Evolutionary conservation across 1,140 invertebrate species (phyloP), one percentile per base, ranked within the genome.

Genomic region (Danaus melanippus): DNA sequence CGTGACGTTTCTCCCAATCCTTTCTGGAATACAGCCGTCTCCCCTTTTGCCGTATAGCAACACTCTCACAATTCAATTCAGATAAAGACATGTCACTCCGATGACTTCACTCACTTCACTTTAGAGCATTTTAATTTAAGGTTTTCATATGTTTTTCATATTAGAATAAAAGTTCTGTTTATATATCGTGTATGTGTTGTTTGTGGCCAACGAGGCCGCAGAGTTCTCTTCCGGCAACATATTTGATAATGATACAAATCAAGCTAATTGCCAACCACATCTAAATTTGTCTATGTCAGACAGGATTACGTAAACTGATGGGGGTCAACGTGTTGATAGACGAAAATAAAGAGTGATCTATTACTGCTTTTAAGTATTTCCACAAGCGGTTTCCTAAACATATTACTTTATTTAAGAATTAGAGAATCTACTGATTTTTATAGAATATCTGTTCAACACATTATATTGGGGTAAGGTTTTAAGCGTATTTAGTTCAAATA

Each of bases 221-320:
- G 62, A 58, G 46, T 58, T 53, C 43, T 62, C 54, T 67, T 66
- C 69, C 69, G 69, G 64, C 48, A 62, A 64, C 45, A 62, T 63
- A 58, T 56, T 12, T 43, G 62, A 66, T 66, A 66, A 64, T 61
- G 41, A 32, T 48, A 43, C 46, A 17, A 58, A 56, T 53, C 44
- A 55, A 32, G 12, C 21, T 44, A 56, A 17, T 48, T 6, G 42
- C 42, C 42, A 50, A 50, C 49, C 40, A 12, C 21, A 42, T 39
- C 12, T 42, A 50, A 56, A 53, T 47, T 53, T 58, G 48, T 58
- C 58, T 64, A 56, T 53, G 41, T 53, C 42, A 58, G 45, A 53
- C 43, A 49, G 56, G 47, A 42, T 66, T 54, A 61, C 50, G 17
- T 57, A 56, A 61, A 44, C 50, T n/a, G 12, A 52, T 52, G 17